phyloP scores from a whole-genome alignment of 2,888 invertebrate species.

The Lycocerus yunnanus region DNA sequence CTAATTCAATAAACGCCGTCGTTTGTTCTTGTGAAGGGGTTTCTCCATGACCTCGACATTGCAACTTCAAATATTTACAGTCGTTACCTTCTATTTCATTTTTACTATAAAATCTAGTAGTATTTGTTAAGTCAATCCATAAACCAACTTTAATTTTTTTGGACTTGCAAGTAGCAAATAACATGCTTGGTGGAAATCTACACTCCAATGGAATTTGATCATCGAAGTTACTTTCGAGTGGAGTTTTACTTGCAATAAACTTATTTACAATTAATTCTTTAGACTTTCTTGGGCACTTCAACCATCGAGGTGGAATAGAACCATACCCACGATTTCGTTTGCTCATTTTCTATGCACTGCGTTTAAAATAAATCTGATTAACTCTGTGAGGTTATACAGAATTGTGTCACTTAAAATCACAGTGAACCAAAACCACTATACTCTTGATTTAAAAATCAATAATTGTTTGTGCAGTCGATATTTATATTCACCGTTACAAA shows the following conservation, averaged over 20 bases:
- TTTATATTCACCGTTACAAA: neutral
- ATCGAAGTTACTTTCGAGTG: constrained; percentile 81
- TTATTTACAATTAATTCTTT: constrained; percentile 73
- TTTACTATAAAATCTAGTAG: constrained; percentile 88
- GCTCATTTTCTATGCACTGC: constrained; percentile 38
- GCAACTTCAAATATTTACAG: constrained; percentile 85
- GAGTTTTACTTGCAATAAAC: constrained; percentile 95
- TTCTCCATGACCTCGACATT: constrained; percentile 91
- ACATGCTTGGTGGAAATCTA: constrained; percentile 86
- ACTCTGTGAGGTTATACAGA: neutral
- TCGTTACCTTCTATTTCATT: constrained; percentile 74
- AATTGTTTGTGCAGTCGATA: neutral
- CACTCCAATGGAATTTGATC: constrained; percentile 81
- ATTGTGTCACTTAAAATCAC: neutral
- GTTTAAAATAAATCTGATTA: neutral
- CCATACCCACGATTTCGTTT: constrained; percentile 56
- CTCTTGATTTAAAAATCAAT: neutral
- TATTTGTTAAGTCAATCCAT: constrained; percentile 97
- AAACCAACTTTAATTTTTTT: constrained; percentile 87
- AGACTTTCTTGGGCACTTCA: constrained; percentile 85
- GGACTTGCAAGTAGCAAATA: constrained; percentile 78
- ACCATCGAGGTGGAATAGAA: constrained; percentile 85
- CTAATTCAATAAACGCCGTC: constrained; percentile 78
- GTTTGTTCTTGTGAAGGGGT: constrained; percentile 88
- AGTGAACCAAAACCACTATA: neutral